Conservation (phyloP, 1,140 invertebrate species). For the Magallana ariakensis region DNA sequence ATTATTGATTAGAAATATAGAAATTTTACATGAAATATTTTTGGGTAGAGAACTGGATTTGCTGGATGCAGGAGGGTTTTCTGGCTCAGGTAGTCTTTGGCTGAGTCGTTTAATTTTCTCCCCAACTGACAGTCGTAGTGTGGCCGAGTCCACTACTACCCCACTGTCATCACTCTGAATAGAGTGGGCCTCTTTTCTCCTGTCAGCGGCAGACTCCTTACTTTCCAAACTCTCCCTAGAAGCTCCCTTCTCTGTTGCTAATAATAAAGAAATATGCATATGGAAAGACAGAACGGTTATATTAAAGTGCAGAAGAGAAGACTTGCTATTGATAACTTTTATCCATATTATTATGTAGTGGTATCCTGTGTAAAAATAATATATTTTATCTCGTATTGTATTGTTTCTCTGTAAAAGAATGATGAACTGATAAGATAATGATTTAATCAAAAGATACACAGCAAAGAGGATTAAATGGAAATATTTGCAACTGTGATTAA, state of each 20-base stretch:
- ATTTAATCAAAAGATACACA: too few species aligned
- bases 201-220: background rate
- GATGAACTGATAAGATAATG: too few species aligned
- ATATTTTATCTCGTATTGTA: too few species aligned
- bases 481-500: too few species aligned
- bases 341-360: too few species aligned
- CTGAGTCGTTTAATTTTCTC: constrained; percentile 66
- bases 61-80: background rate
- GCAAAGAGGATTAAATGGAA: too few species aligned
- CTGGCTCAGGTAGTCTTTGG: constrained; percentile 49
- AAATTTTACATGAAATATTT: constrained; percentile 18
- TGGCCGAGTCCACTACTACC: constrained; percentile 64
- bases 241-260: background rate
- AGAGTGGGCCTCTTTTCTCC: background rate
- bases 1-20: background rate
- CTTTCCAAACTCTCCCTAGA: background rate
- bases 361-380: too few species aligned
- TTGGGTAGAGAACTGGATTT: constrained; percentile 23
- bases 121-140: constrained; percentile 61
- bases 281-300: background rate
- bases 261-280: background rate
- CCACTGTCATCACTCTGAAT: constrained; percentile 48
- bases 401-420: too few species aligned
- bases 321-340: too few species aligned
- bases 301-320: background rate